A percentile compares a stretch with the other conserved stretches of the same genome.
These are phyloP conservation scores for Zaprionus africanus DNA, from an alignment of 1,140 invertebrate genomes.

Conservation along the genomic window DNA sequence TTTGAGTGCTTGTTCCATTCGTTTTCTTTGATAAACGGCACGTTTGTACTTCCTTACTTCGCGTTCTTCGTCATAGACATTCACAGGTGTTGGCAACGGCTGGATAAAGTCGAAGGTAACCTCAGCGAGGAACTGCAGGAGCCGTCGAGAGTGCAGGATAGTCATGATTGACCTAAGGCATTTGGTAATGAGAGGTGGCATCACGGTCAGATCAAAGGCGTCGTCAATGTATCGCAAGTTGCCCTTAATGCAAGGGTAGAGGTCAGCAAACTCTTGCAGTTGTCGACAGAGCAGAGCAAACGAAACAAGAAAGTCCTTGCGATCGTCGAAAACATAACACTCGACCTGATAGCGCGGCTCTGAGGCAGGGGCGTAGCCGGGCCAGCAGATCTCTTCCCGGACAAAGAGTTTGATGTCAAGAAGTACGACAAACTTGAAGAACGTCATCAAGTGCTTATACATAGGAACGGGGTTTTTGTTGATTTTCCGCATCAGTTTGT, in stretches of 20 bases:
- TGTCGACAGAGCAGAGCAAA: background rate
- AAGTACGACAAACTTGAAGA: slow-evolving; percentile 28
- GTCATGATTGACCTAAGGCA: background rate
- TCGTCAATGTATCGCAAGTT: slow-evolving; percentile 26
- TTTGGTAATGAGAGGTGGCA: background rate
- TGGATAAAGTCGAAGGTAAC: background rate
- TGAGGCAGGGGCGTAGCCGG: background rate
- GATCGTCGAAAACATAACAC: slow-evolving; percentile 33
- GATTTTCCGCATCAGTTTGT: slow-evolving; percentile 6
- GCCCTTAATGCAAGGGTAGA: background rate
- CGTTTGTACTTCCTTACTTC: fast-evolving
- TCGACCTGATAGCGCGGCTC: slow-evolving; percentile 26
- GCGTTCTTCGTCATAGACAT: background rate
- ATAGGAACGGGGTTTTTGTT: background rate
- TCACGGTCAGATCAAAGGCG: slow-evolving; percentile 7
- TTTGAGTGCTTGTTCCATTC: background rate
- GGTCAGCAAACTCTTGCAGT: background rate
- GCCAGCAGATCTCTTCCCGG: background rate
- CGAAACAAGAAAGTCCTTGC: slow-evolving; percentile 27
- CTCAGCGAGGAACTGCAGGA: slow-evolving; percentile 16
- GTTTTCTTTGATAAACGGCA: background rate
- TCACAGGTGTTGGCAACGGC: background rate
- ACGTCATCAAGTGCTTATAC: slow-evolving; percentile 4
- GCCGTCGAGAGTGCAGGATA: background rate
- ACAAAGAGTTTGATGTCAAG: slow-evolving; percentile 22